These are phyloP conservation scores for Spea hammondii DNA, from an alignment of 2,797 vertebrate species.

Conservation along the genomic window DNA sequence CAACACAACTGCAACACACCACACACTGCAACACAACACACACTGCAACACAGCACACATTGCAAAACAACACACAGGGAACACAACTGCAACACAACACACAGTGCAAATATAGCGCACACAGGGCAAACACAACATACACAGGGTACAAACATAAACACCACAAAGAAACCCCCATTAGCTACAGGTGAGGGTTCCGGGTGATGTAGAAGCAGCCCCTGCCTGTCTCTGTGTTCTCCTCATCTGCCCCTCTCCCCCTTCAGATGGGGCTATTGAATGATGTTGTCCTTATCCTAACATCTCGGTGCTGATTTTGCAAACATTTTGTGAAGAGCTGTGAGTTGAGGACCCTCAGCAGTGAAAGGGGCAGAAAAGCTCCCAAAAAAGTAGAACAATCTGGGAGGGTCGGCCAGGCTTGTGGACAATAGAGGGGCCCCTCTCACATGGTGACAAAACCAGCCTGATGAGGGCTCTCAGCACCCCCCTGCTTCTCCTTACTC, in stretches of 20 bases:
- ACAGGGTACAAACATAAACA: too few relatives aligned
- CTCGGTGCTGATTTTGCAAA: slow-evolving; percentile 83
- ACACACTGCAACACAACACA: too few relatives aligned
- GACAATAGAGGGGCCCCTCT: slow-evolving; percentile 81
- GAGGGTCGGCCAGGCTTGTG: slow-evolving; percentile 80
- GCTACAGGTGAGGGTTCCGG: too few relatives aligned
- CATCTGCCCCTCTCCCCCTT: slow-evolving; percentile 28
- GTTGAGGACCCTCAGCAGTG: slow-evolving; percentile 81
- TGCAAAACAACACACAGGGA: too few relatives aligned
- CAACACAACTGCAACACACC: too few relatives aligned
- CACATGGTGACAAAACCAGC: slow-evolving; percentile 74
- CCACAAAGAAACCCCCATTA: too few relatives aligned
- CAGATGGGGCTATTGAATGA: slow-evolving; percentile 63
- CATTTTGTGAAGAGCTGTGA: slow-evolving; percentile 79
- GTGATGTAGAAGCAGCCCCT: too few relatives aligned
- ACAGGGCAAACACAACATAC: too few relatives aligned
- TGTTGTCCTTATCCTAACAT: slow-evolving; percentile 67
- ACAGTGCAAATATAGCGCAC: too few relatives aligned
- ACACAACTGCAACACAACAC: too few relatives aligned
- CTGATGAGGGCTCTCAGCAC: slow-evolving; percentile 76
- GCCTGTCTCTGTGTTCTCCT: too few relatives aligned
- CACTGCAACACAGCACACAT: too few relatives aligned
- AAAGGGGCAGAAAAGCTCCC: slow-evolving; percentile 81
- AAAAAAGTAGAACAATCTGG: slow-evolving; percentile 76
- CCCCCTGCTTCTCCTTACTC: slow-evolving; percentile 61